Evolutionary conservation across 2,797 vertebrate genomes (phyloP), one percentile per base, ranked within the genome.

Genomic region (Bradypodion ventrale): DNA sequence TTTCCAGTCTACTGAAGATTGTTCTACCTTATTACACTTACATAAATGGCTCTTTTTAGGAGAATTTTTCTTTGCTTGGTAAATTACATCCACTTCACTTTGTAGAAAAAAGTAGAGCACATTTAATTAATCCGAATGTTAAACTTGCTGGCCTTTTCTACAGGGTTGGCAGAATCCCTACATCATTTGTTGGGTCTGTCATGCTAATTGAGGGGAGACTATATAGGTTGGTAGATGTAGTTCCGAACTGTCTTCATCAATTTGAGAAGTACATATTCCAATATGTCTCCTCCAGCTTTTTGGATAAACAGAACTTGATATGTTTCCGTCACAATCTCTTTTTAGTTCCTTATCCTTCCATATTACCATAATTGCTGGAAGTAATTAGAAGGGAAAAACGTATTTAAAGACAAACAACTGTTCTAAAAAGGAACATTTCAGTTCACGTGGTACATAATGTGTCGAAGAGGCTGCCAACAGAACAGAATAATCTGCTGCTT

Each of bases 331-430:
- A 75, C 69, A 63, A 40, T 75, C 10, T 60, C 46, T 88, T 88
- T 93, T 91, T 88, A 80, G 80, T 82, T 75, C 78, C 46, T 5
- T 73, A 44, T 82, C 8, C 27, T 23, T 83, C 21, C 40, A 21
- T 80, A 89, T 91, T 88, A 88, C 82, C 63, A 83, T 89, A 92
- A 89, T 90, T 93, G 74, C 84, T 90, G 83, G 83, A 90, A 91
- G 76, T 88, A 90, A 91, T 89, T 89, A 91, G 25, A 72, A 83
- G 63, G 85, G 49, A 65, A 63, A 44, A 82, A 84, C 32, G 89
- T 8, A 63, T 49, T 75, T 40, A 80, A 82, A 69, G 75, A 60
- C 72, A 74, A 65, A 81, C 62, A 29, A 81, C 65, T 32, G 84
- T 87, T 81, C 15, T 32, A 40, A 78, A 75, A 12, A 76, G n/a